phyloP scores from a whole-genome alignment of 2,113 vertebrate species.

The Colaptes auratus region DNA sequence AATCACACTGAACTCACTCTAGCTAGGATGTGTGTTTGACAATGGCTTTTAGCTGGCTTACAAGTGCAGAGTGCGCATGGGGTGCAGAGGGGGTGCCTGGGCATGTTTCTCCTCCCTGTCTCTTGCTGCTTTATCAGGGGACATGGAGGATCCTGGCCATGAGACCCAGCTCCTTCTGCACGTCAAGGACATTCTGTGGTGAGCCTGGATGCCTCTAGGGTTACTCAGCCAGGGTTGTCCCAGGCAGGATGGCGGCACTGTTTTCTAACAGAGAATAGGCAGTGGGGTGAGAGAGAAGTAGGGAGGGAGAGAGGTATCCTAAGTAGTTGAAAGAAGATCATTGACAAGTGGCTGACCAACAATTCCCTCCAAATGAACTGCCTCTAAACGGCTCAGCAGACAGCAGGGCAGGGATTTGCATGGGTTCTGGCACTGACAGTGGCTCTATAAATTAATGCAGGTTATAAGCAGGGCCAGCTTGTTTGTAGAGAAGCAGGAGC shows the following conservation, averaged over 20 bases:
- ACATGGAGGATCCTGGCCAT: not conserved
- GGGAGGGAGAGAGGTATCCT: not conserved
- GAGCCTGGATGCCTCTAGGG: not conserved
- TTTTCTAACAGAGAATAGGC: not conserved
- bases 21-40: accelerated
- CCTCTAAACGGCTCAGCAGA: not conserved
- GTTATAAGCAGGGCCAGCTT: conserved; percentile 39
- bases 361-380: not conserved
- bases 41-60: not conserved
- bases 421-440: conserved; percentile 6
- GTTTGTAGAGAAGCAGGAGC: conserved; percentile 37
- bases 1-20: accelerated
- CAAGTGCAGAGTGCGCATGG: accelerated
- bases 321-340: not conserved
- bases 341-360: not conserved
- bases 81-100: accelerated
- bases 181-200: conserved; percentile 7
- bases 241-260: not conserved
- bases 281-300: not conserved
- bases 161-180: not conserved
- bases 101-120: accelerated
- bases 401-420: conserved; percentile 1
- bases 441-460: conserved; percentile 25
- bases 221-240: not conserved
- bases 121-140: not conserved